These are phyloP conservation scores for Platichthys flesus DNA, from an alignment of 2,113 vertebrate genomes.

Conservation along the genomic window DNA sequence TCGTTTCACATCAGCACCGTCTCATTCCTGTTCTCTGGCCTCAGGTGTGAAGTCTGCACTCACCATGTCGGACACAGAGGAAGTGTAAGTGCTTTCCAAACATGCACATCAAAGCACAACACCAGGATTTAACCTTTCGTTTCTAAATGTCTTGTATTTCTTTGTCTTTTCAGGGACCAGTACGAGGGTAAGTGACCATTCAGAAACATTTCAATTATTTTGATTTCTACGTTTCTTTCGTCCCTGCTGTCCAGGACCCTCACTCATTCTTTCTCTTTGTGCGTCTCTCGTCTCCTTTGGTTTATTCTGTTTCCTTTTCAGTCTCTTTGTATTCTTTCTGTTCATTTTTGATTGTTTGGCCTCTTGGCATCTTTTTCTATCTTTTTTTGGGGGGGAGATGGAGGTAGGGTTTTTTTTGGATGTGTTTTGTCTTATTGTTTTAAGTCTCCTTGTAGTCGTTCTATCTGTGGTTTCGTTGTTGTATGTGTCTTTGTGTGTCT, in stretches of 20 bases:
- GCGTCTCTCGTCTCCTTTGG: not conserved
- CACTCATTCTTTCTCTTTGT: not conserved
- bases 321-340: not conserved
- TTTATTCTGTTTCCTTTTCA: not conserved
- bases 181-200: constrained; percentile 87
- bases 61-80: constrained; percentile 94
- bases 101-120: not conserved
- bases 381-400: no score
- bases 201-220: not conserved
- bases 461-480: no score
- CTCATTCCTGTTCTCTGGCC: constrained; percentile 22
- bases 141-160: constrained; percentile 44
- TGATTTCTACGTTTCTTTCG: not conserved
- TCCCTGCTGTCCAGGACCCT: not conserved
- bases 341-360: not conserved
- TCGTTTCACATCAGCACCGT: no score
- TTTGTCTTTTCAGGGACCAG: constrained; percentile 83
- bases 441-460: no score
- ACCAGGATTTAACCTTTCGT: not conserved
- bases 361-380: no score
- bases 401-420: no score
- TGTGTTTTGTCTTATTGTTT: no score
- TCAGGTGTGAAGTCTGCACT: constrained; percentile 79
- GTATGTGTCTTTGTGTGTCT: no score
- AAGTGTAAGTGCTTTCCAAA: constrained; percentile 87